Percentiles rank a stretch among this genome's conserved stretches.
Evolutionary conservation across 2,113 vertebrate genomes (phyloP).

Genomic region (Corydoras maculifer): DNA sequence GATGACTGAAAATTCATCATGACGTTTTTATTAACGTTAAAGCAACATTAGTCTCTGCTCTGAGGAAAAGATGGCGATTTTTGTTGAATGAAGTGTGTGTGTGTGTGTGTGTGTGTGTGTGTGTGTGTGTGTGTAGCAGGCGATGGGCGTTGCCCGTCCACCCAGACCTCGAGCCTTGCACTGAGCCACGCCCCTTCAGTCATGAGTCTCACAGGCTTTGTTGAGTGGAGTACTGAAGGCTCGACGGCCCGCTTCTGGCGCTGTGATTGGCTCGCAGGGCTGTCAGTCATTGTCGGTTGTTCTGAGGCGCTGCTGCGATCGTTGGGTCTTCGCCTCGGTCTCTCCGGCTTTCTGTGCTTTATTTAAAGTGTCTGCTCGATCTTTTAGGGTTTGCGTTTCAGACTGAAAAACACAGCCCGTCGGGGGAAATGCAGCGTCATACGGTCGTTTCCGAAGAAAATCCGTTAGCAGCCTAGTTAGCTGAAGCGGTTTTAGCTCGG

Average conservation of each 20-base stretch:
- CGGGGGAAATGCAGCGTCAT: constrained; percentile 20
- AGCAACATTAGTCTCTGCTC: too few species aligned
- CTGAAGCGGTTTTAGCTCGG: constrained; percentile 39
- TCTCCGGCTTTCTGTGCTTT: background rate
- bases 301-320: constrained; percentile 55
- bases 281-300: constrained; percentile 42
- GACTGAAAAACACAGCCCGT: background rate
- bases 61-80: too few species aligned
- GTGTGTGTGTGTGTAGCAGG: constrained; percentile 42
- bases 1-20: too few species aligned
- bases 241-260: constrained; percentile 19
- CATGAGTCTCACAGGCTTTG: constrained; percentile 55
- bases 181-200: constrained; percentile 54
- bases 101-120: background rate
- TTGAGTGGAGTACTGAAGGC: constrained; percentile 14
- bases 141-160: constrained; percentile 62
- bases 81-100: background rate
- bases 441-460: constrained; percentile 40
- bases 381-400: background rate
- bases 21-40: too few species aligned
- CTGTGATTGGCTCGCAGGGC: constrained; percentile 52
- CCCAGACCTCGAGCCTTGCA: constrained; percentile 48
- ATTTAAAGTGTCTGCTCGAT: background rate
- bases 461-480: constrained; percentile 43
- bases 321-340: constrained; percentile 35